Evolutionary conservation across 2,888 invertebrate genomes (phyloP).

Genomic region (Acrobasis suavella): DNA sequence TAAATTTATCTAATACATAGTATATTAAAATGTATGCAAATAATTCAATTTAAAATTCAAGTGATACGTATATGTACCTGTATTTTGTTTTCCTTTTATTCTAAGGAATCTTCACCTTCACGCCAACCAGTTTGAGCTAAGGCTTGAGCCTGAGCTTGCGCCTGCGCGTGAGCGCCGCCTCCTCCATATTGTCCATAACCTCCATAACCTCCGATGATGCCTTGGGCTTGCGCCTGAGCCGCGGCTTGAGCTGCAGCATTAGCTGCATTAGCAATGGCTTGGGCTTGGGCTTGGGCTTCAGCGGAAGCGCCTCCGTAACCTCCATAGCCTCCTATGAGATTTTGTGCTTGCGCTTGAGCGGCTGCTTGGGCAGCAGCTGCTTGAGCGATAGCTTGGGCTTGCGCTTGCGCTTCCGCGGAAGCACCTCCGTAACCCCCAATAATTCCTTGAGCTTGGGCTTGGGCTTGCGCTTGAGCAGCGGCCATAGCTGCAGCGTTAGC

Average conservation of each 20-base stretch:
- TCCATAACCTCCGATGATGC: no score
- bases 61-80: no score
- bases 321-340: slow-evolving; percentile 4
- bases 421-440: slow-evolving; percentile 13
- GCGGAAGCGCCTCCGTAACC: slow-evolving; percentile 21
- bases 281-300: slow-evolving; percentile 22
- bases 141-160: slow-evolving; percentile 29
- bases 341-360: slow-evolving; percentile 26
- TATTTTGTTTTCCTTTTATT: no score
- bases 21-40: no score
- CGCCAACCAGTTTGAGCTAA: slow-evolving; percentile 11
- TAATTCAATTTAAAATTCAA: no score
- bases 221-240: slow-evolving; percentile 2
- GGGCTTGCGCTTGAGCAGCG: slow-evolving; percentile 21
- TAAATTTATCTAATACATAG: no score
- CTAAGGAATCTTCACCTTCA: no score
- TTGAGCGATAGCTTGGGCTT: slow-evolving; percentile 29
- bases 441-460: slow-evolving; percentile 25
- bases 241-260: slow-evolving; percentile 10
- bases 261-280: no score
- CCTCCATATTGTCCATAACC: no score
- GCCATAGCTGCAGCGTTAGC: slow-evolving; percentile 31
- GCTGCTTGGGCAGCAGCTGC: slow-evolving; percentile 31
- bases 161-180: slow-evolving; percentile 23
- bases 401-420: slow-evolving; percentile 26